Conservation (phyloP, 2,888 invertebrate species). For the Agonopterix subpropinquella region DNA sequence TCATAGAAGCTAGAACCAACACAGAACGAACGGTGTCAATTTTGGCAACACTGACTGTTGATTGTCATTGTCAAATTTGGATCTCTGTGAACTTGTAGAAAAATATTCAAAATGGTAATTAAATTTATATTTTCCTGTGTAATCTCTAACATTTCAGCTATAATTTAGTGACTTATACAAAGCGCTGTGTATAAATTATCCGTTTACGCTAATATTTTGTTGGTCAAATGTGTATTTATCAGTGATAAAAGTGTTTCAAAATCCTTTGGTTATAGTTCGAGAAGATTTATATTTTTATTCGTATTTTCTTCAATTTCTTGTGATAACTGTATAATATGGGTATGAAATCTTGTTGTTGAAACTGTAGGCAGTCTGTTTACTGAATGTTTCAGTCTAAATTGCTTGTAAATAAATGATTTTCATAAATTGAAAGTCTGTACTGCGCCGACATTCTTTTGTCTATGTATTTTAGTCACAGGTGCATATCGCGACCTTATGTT, state of each 20-base stretch:
- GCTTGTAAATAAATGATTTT: no score
- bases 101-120: constrained; percentile 60
- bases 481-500: constrained; percentile 27
- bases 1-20: no score
- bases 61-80: constrained; percentile 5
- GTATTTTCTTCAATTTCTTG: constrained; percentile 7
- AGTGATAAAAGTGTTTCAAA: constrained; percentile 20
- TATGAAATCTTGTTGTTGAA: constrained; percentile 13
- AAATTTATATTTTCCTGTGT: constrained; percentile 34
- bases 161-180: background rate
- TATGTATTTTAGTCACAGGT: constrained; percentile 15
- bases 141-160: constrained; percentile 31
- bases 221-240: constrained; percentile 22
- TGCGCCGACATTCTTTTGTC: constrained; percentile 22
- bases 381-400: no score
- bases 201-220: constrained; percentile 31
- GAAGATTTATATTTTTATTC: constrained; percentile 11
- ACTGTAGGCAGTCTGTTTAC: no score
- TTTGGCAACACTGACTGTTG: no score
- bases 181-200: constrained; percentile 15
- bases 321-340: constrained; percentile 15
- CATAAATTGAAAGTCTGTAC: no score
- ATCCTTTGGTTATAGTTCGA: constrained; percentile 16
- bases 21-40: no score
- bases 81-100: constrained; percentile 11